phyloP scores from a whole-genome alignment of 2,113 vertebrate genomes.

The Xiphophorus couchianus region DNA sequence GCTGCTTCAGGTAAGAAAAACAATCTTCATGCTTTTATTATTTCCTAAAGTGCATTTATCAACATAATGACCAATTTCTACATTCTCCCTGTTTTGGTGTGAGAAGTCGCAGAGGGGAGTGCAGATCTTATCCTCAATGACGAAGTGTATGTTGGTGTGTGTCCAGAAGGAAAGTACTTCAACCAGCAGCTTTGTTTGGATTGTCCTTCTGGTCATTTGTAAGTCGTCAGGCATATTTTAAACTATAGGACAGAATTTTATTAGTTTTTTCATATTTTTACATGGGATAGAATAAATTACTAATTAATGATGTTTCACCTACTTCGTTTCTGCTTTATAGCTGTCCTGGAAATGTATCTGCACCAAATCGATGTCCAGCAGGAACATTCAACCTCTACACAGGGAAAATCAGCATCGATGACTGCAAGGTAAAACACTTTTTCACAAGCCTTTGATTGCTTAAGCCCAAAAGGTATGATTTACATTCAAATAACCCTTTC shows the following conservation, averaged over 20 bases:
- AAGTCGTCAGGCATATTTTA: constrained; percentile 62
- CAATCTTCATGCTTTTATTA: background rate
- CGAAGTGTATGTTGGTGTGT: constrained; percentile 58
- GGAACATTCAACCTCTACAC: constrained; percentile 80
- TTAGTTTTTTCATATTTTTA: background rate
- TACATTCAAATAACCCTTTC: background rate
- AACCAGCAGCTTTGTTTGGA: constrained; percentile 79
- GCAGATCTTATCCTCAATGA: constrained; percentile 22
- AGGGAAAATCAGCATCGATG: constrained; percentile 66
- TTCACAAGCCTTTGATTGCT: background rate
- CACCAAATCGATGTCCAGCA: constrained; percentile 75
- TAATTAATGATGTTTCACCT: background rate
- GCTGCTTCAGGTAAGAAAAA: constrained; percentile 68
- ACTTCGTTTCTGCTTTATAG: constrained; percentile 60
- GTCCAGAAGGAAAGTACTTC: constrained; percentile 79
- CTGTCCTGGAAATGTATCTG: constrained; percentile 77
- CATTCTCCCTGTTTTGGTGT: background rate
- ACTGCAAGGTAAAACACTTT: constrained; percentile 81
- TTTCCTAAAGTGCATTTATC: background rate
- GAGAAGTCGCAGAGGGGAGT: constrained; percentile 54
- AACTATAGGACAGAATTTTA: background rate
- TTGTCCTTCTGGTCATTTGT: constrained; percentile 85
- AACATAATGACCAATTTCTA: constrained; percentile 1
- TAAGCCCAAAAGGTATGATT: background rate
- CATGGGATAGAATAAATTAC: background rate